phyloP scores from a whole-genome alignment of 2,888 invertebrate genomes.

The Drosophila ezoana region DNA sequence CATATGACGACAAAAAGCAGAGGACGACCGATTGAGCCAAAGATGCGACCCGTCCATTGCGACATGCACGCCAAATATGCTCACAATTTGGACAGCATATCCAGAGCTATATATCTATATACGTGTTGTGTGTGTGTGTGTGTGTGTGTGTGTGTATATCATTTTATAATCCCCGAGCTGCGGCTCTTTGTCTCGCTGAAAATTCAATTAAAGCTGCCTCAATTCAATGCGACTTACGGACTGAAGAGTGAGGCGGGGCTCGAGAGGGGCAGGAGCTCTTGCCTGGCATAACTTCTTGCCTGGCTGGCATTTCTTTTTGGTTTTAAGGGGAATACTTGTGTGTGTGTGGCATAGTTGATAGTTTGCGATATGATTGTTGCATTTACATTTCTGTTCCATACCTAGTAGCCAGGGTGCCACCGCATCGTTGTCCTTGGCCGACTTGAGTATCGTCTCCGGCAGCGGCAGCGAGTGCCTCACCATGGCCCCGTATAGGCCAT shows the following conservation, averaged over 20 bases:
- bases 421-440: slow-evolving; percentile 97
- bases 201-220: slow-evolving; percentile 68
- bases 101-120: not conserved
- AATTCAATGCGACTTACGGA: slow-evolving; percentile 31
- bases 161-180: slow-evolving; percentile 68
- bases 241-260: not conserved
- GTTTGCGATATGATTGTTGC: slow-evolving; percentile 80
- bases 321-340: no score
- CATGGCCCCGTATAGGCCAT: slow-evolving; percentile 99
- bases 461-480: slow-evolving; percentile 99
- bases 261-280: not conserved
- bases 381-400: slow-evolving; percentile 87
- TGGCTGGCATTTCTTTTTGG: no score
- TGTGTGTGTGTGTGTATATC: slow-evolving; percentile 32
- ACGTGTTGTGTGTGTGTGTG: no score
- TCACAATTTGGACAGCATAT: slow-evolving; percentile 66
- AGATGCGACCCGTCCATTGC: slow-evolving; percentile 31
- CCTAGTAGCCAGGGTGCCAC: slow-evolving; percentile 99
- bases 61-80: slow-evolving; percentile 77
- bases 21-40: slow-evolving; percentile 8
- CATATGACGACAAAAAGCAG: slow-evolving; percentile 68
- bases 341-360: slow-evolving; percentile 23
- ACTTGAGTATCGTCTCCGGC: slow-evolving; percentile 99
- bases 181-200: slow-evolving; percentile 62
- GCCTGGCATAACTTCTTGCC: no score